These are phyloP conservation scores for Pseudococcus jackbeardsleyi DNA, from an alignment of 2,888 invertebrate species.

Conservation along the genomic window DNA sequence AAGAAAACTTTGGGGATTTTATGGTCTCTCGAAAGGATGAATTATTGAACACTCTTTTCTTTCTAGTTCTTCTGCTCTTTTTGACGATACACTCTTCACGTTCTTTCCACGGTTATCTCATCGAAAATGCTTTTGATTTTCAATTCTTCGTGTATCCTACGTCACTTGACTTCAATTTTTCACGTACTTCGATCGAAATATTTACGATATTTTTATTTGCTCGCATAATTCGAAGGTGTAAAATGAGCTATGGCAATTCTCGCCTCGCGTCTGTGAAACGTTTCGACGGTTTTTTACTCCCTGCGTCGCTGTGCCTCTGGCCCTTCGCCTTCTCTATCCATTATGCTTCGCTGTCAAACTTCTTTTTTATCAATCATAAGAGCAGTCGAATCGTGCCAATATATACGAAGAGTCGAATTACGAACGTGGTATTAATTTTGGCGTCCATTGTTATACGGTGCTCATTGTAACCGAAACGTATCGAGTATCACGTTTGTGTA, in stretches of 20 bases:
- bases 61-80: no score
- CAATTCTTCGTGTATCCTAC: neutral
- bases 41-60: no score
- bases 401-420: slow-evolving; percentile 12
- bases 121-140: neutral
- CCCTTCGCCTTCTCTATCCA: neutral
- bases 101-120: neutral
- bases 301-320: neutral
- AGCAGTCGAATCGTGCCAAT: slow-evolving; percentile 7
- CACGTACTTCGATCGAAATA: neutral
- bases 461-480: slow-evolving; percentile 8
- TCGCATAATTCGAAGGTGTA: neutral
- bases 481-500: slow-evolving; percentile 15
- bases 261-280: neutral
- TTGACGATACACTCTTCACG: no score
- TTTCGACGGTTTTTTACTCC: neutral
- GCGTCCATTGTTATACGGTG: slow-evolving; percentile 17
- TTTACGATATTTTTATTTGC: neutral
- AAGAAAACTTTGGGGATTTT: no score
- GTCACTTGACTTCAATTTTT: neutral
- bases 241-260: neutral
- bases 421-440: slow-evolving; percentile 11
- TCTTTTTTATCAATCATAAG: slow-evolving; percentile 1
- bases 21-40: no score
- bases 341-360: neutral